Base-by-base conservation (phyloP, 2,113 vertebrate species). In the Willisornis vidua region DNA sequence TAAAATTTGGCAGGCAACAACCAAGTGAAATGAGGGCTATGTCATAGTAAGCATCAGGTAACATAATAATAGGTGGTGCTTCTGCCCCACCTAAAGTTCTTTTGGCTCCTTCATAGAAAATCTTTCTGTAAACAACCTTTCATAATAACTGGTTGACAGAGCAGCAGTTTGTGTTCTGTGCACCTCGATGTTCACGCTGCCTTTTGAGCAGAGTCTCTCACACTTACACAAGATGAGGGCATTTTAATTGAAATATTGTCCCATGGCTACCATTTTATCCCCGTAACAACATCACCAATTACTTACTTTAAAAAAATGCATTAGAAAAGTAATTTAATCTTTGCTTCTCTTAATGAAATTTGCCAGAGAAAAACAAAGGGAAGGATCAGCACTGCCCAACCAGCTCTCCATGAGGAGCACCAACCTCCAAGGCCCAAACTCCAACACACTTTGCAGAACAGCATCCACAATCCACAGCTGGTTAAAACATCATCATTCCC, bases 291-390 rank as follows among this genome's bases (percentile, higher is more conserved):
- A 91, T 73, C 89, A 85, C 84, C 86, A 67, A 84, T 88, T 89
- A 94, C 93, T 95, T 94, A 95, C 48, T 80, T 95, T n/a, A 43
- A 95, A 94, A 96, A 97, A 96, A 94, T 75, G 76, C 83, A 90
- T 94, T 94, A 74, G 86, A 93, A 95, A 94, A 96, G 73, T 95
- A 96, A 97, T 95, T 87, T 81, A 95, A 95, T 96, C 71, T 94
- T 92, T 94, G 77, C 70, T 92, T 97, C 80, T 89, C 87, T 72
- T 95, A 96, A 96, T 91, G 84, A 95, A 94, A 95, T 94, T 96
- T 91, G 85, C 66, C 39, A 61, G 73, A 87, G 91, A 85, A 91
- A 95, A 94, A 94, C 94, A 94, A 92, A 94, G 91, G 54, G 58
- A 66, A 87, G 65, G 75, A 78, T 43, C 74, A 61, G 65, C 49